phyloP scores from a whole-genome alignment of 35 echinoderm and acorn worm genomes.

The Diadema setosum region DNA sequence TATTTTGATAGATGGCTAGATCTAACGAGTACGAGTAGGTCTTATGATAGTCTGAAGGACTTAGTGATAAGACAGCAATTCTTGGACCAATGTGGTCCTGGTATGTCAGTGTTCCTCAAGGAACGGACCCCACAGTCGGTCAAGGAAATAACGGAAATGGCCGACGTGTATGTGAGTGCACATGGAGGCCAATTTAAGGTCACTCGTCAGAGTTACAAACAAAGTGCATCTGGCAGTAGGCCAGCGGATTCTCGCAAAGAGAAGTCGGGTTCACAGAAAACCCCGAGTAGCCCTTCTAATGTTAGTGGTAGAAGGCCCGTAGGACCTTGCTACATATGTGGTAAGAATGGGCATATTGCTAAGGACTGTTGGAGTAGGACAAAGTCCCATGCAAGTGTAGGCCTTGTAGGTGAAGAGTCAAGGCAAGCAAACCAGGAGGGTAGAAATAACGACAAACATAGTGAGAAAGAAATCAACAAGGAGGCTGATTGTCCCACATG shows the following conservation, averaged over 20 bases:
- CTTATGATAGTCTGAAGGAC: slow-evolving; percentile 36
- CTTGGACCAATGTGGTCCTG: slow-evolving; percentile 2
- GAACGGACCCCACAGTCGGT: slow-evolving; percentile 25
- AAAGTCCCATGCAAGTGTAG: not conserved
- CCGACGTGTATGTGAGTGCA: slow-evolving; percentile 49
- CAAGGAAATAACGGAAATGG: not conserved
- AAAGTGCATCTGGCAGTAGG: not conserved
- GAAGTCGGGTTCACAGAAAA: not conserved
- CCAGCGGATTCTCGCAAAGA: not conserved
- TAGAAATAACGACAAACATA: not conserved
- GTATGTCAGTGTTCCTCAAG: slow-evolving; percentile 43
- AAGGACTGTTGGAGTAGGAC: not conserved
- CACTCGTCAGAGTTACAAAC: not conserved
- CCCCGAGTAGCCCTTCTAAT: too few relatives aligned
- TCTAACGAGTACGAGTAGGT: not conserved
- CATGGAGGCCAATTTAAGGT: not conserved
- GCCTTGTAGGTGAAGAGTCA: not conserved
- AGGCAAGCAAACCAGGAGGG: too few relatives aligned
- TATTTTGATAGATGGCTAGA: slow-evolving; percentile 32
- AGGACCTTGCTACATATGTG: too few relatives aligned
- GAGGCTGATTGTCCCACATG: not conserved
- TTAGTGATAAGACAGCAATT: slow-evolving; percentile 51
- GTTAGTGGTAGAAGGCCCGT: too few relatives aligned
- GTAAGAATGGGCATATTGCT: too few relatives aligned
- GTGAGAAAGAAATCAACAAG: too few relatives aligned